Conservation (phyloP, 2,113 vertebrate species). For the Toxotes jaculatrix region DNA sequence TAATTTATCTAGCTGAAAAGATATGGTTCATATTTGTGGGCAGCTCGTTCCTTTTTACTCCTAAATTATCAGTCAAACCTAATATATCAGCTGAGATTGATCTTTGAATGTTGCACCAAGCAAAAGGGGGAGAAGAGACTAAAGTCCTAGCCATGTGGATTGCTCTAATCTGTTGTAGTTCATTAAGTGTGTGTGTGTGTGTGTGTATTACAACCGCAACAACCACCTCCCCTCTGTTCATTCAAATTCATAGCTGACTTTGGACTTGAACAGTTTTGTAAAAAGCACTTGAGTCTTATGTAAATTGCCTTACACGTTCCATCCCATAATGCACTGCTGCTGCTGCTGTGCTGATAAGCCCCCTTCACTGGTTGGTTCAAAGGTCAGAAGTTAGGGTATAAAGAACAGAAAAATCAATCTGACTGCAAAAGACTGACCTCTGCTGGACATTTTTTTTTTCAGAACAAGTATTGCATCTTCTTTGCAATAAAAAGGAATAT, state of each 20-base stretch:
- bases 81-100: neutral
- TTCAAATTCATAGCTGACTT: conserved; percentile 41
- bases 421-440: neutral
- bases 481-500: no score
- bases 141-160: conserved; percentile 12
- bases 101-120: conserved; percentile 22
- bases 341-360: conserved; percentile 60
- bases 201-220: neutral
- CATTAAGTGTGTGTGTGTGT: neutral
- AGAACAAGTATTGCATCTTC: no score
- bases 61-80: neutral
- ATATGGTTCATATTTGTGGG: no score
- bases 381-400: conserved; percentile 41
- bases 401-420: neutral
- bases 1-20: no score
- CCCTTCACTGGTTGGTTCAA: conserved; percentile 42
- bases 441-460: no score
- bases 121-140: neutral
- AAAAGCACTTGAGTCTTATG: conserved; percentile 2
- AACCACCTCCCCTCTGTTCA: neutral
- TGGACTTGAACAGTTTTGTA: conserved; percentile 45
- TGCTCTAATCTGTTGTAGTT: neutral
- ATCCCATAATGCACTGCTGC: conserved; percentile 50
- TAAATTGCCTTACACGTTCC: conserved; percentile 16
- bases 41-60: no score